These are phyloP conservation scores for Hydrozoanthus gracilis DNA, from an alignment of 92 coral and sea anemone species.

Conservation along the genomic window DNA sequence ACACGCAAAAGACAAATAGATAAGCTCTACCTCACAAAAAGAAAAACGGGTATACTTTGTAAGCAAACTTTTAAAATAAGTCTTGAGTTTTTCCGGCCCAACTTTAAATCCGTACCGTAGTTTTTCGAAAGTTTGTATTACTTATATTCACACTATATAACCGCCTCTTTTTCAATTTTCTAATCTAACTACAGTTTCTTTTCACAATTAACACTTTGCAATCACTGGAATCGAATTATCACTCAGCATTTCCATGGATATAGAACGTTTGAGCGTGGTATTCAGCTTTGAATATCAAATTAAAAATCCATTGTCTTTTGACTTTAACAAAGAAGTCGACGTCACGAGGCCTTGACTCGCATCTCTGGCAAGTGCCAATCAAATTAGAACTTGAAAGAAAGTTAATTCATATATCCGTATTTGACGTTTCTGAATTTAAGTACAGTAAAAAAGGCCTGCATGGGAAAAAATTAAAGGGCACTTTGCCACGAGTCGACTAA, in stretches of 20 bases:
- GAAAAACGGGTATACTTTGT: neutral
- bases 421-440: conserved; percentile 61
- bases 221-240: conserved; percentile 38
- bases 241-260: conserved; percentile 83
- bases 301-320: conserved; percentile 57
- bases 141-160: neutral
- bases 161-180: neutral
- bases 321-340: conserved; percentile 42
- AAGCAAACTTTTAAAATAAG: neutral
- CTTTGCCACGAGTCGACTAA: neutral
- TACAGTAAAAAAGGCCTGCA: conserved; percentile 54
- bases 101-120: no score
- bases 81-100: neutral
- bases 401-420: conserved; percentile 57
- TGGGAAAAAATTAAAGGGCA: conserved; percentile 52
- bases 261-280: conserved; percentile 73
- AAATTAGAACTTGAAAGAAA: conserved; percentile 50
- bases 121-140: neutral
- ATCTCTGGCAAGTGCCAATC: conserved; percentile 74
- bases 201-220: conserved; percentile 27
- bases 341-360: conserved; percentile 56
- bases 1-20: neutral
- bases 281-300: conserved; percentile 61
- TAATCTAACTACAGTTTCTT: conserved; percentile 13
- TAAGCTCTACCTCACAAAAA: neutral